These are phyloP conservation scores for Resseliella maxima DNA, from an alignment of 2,888 invertebrate genomes.

Conservation along the genomic window DNA sequence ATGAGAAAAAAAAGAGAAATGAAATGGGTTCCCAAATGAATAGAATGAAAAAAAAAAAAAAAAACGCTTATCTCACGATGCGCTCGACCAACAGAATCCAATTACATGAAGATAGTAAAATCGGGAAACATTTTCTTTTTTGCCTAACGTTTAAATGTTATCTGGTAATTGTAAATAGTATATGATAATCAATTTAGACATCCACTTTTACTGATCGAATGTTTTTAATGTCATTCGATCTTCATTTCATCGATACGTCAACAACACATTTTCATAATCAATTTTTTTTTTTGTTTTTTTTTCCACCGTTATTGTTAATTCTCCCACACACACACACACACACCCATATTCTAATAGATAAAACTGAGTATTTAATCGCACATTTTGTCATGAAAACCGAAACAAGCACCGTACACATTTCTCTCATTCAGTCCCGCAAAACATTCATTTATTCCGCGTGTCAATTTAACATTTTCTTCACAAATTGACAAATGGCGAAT, in stretches of 20 bases:
- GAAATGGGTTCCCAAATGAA: background rate
- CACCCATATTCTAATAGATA: too few relatives aligned
- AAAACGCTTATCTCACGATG: background rate
- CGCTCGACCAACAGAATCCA: background rate
- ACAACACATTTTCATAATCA: background rate
- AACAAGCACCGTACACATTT: too few relatives aligned
- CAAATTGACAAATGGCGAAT: background rate
- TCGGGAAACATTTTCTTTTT: background rate
- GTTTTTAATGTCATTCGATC: background rate
- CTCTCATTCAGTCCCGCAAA: too few relatives aligned
- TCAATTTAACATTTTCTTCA: too few relatives aligned
- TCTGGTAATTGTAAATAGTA: slow-evolving; percentile 42
- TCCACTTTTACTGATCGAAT: slow-evolving; percentile 3
- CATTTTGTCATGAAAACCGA: slow-evolving; percentile 5
- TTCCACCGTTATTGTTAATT: slow-evolving; percentile 20
- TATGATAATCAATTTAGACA: slow-evolving; percentile 39
- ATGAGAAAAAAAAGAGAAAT: background rate
- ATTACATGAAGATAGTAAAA: background rate
- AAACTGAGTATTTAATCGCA: background rate
- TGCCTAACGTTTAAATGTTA: slow-evolving; percentile 46
- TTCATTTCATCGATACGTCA: background rate
- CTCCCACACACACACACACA: background rate
- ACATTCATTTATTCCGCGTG: too few relatives aligned
- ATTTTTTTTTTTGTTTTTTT: background rate
- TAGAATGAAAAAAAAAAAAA: background rate